phyloP scores from a whole-genome alignment of 1,140 invertebrate species.

The Caenorhabditis inopinata region DNA sequence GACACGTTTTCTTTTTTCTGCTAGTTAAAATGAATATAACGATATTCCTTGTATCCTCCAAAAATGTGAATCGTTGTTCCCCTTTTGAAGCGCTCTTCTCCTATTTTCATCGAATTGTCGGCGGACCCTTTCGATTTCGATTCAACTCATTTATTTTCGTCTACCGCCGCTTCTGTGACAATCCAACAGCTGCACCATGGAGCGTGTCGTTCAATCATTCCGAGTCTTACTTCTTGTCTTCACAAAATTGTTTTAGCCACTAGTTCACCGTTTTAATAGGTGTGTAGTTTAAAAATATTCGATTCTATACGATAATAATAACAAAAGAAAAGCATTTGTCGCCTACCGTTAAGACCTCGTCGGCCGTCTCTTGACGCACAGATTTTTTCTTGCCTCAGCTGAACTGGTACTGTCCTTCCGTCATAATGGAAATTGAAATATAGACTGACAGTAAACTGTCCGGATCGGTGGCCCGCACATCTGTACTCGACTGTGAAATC shows the following conservation, averaged over 20 bases:
- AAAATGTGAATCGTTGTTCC: neutral
- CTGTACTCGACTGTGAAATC: slow-evolving; percentile 58
- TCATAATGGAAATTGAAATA: slow-evolving; percentile 59
- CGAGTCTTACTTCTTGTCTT: neutral
- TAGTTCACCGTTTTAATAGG: no score
- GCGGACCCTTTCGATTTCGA: slow-evolving; percentile 13
- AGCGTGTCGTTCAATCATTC: slow-evolving; percentile 32
- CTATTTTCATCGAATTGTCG: neutral
- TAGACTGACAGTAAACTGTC: slow-evolving; percentile 60
- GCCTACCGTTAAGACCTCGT: slow-evolving; percentile 42
- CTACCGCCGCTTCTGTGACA: slow-evolving; percentile 22
- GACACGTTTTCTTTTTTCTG: no score
- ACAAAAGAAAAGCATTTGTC: neutral
- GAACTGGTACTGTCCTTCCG: slow-evolving; percentile 17
- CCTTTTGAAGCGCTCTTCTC: slow-evolving; percentile 8
- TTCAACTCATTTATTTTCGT: slow-evolving; percentile 32
- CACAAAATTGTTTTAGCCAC: neutral
- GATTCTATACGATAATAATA: neutral
- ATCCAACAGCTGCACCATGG: neutral
- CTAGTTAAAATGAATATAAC: no score
- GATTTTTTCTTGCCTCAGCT: slow-evolving; percentile 63
- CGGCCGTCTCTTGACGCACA: slow-evolving; percentile 59
- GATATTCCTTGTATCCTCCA: no score
- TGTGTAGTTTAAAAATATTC: no score
- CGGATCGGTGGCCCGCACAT: slow-evolving; percentile 61